Conservation (phyloP, 2,888 invertebrate species). For the Agapostemon virescens region DNA sequence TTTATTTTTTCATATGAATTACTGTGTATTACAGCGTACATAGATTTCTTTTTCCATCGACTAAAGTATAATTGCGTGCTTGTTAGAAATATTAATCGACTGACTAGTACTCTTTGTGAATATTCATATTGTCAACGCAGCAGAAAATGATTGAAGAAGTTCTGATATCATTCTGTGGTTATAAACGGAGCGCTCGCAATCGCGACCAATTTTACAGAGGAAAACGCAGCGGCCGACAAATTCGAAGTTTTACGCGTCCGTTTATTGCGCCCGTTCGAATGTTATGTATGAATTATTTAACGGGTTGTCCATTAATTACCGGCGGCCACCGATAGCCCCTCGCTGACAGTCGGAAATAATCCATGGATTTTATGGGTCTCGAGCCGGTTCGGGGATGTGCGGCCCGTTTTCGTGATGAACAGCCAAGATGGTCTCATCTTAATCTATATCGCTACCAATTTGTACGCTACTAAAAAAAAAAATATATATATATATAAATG, state of each 20-base stretch:
- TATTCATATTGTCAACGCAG: neutral
- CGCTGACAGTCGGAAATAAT: constrained; percentile 56
- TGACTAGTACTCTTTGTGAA: neutral
- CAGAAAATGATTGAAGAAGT: neutral
- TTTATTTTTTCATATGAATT: no score
- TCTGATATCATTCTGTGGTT: neutral
- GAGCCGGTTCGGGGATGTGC: constrained; percentile 10
- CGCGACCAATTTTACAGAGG: constrained; percentile 35
- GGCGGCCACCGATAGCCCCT: constrained; percentile 38
- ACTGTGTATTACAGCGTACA: no score
- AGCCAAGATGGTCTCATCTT: constrained; percentile 3
- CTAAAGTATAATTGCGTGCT: neutral
- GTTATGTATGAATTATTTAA: constrained; percentile 59
- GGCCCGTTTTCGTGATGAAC: constrained; percentile 15
- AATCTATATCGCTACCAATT: neutral
- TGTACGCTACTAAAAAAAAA: neutral
- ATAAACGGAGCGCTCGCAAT: constrained; percentile 28
- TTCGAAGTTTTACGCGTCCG: constrained; percentile 47
- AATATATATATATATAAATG: no score
- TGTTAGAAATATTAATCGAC: neutral
- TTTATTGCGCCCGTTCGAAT: constrained; percentile 51
- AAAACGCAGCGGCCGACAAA: constrained; percentile 45
- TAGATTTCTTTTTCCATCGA: neutral
- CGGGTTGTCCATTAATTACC: constrained; percentile 58
- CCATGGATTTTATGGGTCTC: constrained; percentile 53